Conservation (phyloP, 2,797 vertebrate species). For the Cossypha heuglini region DNA sequence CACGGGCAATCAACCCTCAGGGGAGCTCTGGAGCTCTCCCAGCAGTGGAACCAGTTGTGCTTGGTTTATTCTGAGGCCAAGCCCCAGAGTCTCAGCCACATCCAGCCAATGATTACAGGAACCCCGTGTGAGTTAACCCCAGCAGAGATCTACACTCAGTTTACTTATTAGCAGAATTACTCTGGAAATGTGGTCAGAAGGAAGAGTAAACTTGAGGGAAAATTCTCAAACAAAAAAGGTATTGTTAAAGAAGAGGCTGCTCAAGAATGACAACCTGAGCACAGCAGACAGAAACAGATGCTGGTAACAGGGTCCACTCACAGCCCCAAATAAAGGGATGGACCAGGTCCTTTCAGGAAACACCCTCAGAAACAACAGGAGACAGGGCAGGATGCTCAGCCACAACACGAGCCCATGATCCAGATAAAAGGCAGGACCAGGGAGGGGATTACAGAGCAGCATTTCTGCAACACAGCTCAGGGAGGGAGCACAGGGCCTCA, state of each 20-base stretch:
- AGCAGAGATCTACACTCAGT: background rate
- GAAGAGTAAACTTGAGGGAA: background rate
- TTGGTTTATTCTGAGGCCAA: background rate
- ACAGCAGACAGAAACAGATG: background rate
- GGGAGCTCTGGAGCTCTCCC: background rate
- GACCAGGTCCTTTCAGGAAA: rapidly evolving
- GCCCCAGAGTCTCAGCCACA: background rate
- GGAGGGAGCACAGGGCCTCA: rapidly evolving
- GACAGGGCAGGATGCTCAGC: background rate
- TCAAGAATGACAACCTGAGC: background rate
- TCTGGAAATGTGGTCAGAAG: background rate
- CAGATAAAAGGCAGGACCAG: background rate
- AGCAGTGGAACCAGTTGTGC: background rate
- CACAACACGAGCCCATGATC: rapidly evolving
- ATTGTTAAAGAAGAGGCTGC: background rate
- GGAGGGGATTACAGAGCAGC: rapidly evolving
- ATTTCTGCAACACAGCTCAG: background rate
- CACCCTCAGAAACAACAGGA: rapidly evolving
- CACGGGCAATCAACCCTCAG: background rate
- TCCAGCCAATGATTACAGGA: background rate
- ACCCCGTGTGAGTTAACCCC: background rate
- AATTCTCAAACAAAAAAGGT: background rate
- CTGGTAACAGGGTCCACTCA: background rate
- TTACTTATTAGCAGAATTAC: background rate
- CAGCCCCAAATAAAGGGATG: background rate